These are phyloP conservation scores for Tragelaphus buxtoni DNA, from an alignment of 2,113 vertebrate species.

Conservation along the genomic window DNA sequence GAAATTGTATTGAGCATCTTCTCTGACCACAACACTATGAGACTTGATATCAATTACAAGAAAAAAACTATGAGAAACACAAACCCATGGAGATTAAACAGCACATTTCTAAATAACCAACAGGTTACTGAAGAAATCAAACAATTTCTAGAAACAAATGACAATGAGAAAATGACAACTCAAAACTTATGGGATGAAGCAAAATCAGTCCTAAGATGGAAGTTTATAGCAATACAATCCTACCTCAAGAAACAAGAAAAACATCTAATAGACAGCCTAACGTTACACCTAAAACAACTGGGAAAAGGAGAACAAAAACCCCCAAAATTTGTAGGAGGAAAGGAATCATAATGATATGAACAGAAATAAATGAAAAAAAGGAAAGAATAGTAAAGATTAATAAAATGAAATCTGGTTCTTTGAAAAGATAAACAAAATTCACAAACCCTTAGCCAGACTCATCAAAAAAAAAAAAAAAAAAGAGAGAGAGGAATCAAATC, in stretches of 20 bases:
- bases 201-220: background rate
- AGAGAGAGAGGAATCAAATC: background rate
- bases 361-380: background rate
- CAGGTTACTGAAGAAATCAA: background rate
- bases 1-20: background rate
- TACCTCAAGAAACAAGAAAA: background rate
- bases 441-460: background rate
- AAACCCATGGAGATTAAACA: background rate
- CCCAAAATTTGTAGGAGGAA: background rate
- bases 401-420: background rate
- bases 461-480: background rate
- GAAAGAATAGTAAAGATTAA: background rate
- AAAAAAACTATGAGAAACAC: background rate
- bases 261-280: background rate
- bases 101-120: background rate
- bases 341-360: background rate
- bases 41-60: background rate
- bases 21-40: background rate
- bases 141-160: background rate
- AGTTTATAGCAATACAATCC: background rate
- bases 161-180: background rate
- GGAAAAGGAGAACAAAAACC: background rate
- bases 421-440: background rate
- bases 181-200: background rate
- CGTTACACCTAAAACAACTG: background rate